Evolutionary conservation across 2,113 vertebrate genomes (phyloP).

Genomic region (Porphyrio hochstetteri): DNA sequence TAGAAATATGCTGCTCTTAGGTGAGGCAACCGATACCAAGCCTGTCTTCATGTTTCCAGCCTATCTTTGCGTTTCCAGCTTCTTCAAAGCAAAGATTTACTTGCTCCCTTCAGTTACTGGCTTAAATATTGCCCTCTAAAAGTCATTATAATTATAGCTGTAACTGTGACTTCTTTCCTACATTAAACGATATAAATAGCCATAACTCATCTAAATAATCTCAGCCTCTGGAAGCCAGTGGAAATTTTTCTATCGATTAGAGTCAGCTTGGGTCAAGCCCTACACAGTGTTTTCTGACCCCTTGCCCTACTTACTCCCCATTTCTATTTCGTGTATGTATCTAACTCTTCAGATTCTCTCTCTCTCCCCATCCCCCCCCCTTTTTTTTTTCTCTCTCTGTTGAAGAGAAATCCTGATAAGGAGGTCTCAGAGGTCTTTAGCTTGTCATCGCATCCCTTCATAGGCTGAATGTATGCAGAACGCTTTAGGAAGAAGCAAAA

Average conservation of each 20-base stretch:
- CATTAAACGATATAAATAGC: slow-evolving; percentile 42
- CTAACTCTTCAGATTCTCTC: background rate
- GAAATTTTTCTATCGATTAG: slow-evolving; percentile 41
- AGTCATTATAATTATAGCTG: background rate
- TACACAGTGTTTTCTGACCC: slow-evolving; percentile 24
- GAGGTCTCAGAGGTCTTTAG: slow-evolving; percentile 10
- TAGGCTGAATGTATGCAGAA: background rate
- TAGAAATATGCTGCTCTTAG: background rate
- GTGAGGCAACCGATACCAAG: background rate
- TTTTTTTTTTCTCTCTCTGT: background rate
- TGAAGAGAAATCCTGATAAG: slow-evolving; percentile 24
- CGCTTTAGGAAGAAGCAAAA: slow-evolving; percentile 12
- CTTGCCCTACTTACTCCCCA: slow-evolving; percentile 30
- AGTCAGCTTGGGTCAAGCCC: slow-evolving; percentile 12
- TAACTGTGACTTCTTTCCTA: background rate
- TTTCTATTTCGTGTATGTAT: background rate
- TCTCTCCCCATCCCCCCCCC: background rate
- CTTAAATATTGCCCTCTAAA: slow-evolving; percentile 13
- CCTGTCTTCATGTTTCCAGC: background rate
- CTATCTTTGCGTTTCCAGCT: background rate
- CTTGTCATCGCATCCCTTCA: background rate
- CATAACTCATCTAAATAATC: slow-evolving; percentile 15
- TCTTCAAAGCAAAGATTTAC: background rate
- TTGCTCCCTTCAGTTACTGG: background rate
- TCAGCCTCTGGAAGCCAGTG: slow-evolving; percentile 35